These are phyloP conservation scores for Chironomus tepperi DNA, from an alignment of 1,140 invertebrate genomes.

Conservation along the genomic window DNA sequence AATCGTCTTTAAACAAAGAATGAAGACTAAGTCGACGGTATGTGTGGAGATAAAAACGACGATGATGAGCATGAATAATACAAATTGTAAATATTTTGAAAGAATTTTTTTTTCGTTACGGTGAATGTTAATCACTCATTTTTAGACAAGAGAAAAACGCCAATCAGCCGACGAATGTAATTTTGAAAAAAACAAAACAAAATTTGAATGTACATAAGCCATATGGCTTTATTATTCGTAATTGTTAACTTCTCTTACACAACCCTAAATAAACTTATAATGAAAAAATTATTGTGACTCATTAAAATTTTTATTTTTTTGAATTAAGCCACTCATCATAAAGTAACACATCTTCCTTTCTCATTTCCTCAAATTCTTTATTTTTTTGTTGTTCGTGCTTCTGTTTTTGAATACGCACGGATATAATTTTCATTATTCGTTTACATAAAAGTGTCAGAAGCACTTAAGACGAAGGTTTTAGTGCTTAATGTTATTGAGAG, in stretches of 20 bases:
- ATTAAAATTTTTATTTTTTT: not conserved
- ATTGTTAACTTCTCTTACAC: not conserved
- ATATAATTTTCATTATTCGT: too few relatives aligned
- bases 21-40: too few relatives aligned
- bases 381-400: not conserved
- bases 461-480: too few relatives aligned
- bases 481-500: too few relatives aligned
- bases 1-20: too few relatives aligned
- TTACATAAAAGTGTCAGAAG: too few relatives aligned
- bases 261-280: not conserved
- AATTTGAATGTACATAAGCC: not conserved
- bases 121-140: not conserved
- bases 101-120: not conserved
- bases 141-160: not conserved
- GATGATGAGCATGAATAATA: not conserved
- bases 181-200: not conserved
- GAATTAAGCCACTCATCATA: constrained; percentile 1
- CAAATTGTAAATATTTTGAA: constrained; percentile 9
- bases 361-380: not conserved
- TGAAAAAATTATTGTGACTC: not conserved
- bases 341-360: not conserved
- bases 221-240: not conserved
- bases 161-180: not conserved
- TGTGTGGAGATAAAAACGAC: too few relatives aligned
- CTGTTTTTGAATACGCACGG: too few relatives aligned